These are phyloP conservation scores for Xenotilapia longispinis DNA, from an alignment of 2,113 vertebrate species.

Conservation along the genomic window DNA sequence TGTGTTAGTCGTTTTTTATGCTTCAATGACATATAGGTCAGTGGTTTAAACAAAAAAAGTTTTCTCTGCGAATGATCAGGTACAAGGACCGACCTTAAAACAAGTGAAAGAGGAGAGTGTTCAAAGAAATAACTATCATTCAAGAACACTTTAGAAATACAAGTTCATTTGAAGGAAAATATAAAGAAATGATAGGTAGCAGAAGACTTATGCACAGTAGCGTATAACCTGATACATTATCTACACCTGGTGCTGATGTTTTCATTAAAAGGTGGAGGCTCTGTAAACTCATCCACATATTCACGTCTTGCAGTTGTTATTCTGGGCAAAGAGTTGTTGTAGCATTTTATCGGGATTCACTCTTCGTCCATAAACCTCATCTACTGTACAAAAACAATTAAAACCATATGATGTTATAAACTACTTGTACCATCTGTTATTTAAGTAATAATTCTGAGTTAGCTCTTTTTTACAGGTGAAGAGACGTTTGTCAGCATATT, in stretches of 20 bases:
- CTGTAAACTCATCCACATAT: not conserved
- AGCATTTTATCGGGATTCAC: not conserved
- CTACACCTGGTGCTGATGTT: not conserved
- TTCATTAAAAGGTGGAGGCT: not conserved
- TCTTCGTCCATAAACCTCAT: not conserved
- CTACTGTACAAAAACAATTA: not conserved
- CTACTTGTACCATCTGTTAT: not conserved
- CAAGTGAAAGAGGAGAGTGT: not conserved
- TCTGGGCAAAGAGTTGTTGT: not conserved
- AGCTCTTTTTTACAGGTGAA: not conserved
- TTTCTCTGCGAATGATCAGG: not conserved
- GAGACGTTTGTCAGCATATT: not conserved
- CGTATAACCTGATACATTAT: not conserved
- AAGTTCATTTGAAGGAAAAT: not conserved
- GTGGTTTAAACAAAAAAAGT: not conserved
- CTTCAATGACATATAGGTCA: not conserved
- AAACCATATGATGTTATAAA: not conserved
- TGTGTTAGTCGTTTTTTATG: not conserved
- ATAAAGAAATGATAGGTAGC: not conserved
- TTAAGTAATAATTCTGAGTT: not conserved
- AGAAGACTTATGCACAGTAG: not conserved
- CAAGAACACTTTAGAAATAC: not conserved
- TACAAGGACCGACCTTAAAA: not conserved
- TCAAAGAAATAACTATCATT: not conserved
- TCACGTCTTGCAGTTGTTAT: not conserved